phyloP scores from a whole-genome alignment of 2,888 invertebrate genomes.

The Synergus umbraculus region DNA sequence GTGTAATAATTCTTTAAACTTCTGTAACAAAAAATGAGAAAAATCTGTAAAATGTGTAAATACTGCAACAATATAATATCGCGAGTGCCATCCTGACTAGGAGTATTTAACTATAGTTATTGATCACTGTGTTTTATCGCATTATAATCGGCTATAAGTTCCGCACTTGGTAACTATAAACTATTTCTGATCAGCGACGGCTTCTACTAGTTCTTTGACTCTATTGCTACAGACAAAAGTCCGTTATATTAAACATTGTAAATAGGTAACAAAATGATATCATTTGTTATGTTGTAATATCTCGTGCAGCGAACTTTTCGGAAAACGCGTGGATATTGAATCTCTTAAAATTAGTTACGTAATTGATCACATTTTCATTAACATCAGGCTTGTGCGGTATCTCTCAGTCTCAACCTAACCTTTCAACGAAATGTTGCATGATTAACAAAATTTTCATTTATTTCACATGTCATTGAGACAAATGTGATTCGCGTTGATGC shows the following conservation, averaged over 20 bases:
- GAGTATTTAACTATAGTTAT: conserved; percentile 65
- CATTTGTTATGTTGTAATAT: conserved; percentile 66
- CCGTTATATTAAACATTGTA: conserved; percentile 74
- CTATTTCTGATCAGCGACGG: conserved; percentile 15
- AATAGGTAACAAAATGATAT: conserved; percentile 77
- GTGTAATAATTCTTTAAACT: conserved; percentile 67
- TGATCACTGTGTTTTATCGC: conserved; percentile 32
- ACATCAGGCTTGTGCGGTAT: conserved; percentile 3
- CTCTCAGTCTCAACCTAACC: not conserved
- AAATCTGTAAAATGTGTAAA: conserved; percentile 63
- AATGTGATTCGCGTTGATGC: too few species aligned
- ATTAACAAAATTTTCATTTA: not conserved
- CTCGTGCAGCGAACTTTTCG: conserved; percentile 5
- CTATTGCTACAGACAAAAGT: conserved; percentile 75
- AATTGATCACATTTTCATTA: conserved; percentile 11
- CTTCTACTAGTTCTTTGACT: conserved; percentile 50
- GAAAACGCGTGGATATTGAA: not conserved
- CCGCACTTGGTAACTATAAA: conserved; percentile 3
- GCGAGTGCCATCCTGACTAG: conserved; percentile 75
- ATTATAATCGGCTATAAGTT: conserved; percentile 8
- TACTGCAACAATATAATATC: conserved; percentile 76
- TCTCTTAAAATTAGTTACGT: conserved; percentile 50
- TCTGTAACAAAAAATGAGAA: conserved; percentile 66
- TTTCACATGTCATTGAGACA: too few species aligned
- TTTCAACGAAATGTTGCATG: not conserved